phyloP scores from a whole-genome alignment of 1,140 invertebrate species.

The Hylyphantes graminicola region DNA sequence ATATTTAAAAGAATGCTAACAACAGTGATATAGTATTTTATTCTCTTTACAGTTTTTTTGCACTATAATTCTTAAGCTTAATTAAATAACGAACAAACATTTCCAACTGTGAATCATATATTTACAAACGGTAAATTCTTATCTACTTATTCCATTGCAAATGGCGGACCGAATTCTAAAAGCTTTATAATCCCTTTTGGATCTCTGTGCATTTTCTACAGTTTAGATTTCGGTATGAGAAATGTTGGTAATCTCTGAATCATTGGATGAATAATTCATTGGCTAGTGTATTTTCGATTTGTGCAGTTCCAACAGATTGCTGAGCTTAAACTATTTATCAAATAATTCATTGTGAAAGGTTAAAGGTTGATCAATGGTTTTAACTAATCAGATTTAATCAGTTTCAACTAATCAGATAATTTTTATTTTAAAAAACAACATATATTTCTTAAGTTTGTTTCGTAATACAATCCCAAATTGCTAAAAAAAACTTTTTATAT shows the following conservation, averaged over 20 bases:
- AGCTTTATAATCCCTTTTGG: conserved; percentile 13
- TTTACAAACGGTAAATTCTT: too few species aligned
- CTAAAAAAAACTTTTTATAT: too few species aligned
- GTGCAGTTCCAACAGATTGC: conserved; percentile 13
- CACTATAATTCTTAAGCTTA: too few species aligned
- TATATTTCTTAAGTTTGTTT: too few species aligned
- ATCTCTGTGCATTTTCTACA: conserved; percentile 1
- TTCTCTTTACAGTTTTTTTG: too few species aligned
- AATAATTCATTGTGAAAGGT: conserved; percentile 23
- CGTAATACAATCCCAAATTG: too few species aligned
- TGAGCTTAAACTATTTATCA: background rate
- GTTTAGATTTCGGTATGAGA: conserved; percentile 9
- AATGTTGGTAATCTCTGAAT: background rate
- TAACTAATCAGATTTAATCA: background rate
- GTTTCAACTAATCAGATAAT: background rate
- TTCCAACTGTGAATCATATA: too few species aligned
- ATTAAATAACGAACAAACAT: too few species aligned
- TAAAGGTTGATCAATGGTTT: conserved; percentile 18
- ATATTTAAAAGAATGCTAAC: too few species aligned
- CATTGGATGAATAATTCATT: conserved; percentile 30
- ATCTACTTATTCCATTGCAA: too few species aligned
- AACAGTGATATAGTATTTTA: too few species aligned
- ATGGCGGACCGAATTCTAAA: background rate
- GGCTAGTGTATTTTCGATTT: conserved; percentile 1
- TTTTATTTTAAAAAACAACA: too few species aligned